phyloP scores from a whole-genome alignment of 2,113 vertebrate species.

The Xenopus laevis region DNA sequence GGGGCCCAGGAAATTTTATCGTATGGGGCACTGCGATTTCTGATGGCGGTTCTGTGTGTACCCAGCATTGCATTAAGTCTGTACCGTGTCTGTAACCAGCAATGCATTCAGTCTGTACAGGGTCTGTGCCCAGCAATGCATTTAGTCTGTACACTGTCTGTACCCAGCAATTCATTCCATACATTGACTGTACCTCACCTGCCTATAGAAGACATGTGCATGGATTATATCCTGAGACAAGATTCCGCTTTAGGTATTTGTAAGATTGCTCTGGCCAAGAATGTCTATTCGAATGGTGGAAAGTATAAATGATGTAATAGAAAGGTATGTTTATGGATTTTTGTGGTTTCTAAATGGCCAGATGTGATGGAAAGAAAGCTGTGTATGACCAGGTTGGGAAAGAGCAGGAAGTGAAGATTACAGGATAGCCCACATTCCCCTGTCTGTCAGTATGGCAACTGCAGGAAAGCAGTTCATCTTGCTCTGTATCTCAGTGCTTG shows the following conservation, averaged over 20 bases:
- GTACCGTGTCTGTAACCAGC: not conserved
- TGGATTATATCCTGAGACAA: too few relatives aligned
- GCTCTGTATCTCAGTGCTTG: too few relatives aligned
- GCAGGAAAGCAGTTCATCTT: not conserved
- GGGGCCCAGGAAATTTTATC: too few relatives aligned
- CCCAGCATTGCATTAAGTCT: too few relatives aligned
- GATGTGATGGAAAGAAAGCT: not conserved
- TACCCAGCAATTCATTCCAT: not conserved
- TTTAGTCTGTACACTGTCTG: too few relatives aligned
- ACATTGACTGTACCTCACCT: not conserved
- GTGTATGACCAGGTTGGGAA: not conserved
- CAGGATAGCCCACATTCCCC: not conserved
- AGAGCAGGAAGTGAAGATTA: not conserved
- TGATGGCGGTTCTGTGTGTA: too few relatives aligned
- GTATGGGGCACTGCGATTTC: too few relatives aligned
- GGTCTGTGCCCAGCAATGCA: not conserved
- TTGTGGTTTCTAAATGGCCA: not conserved
- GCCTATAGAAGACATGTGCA: too few relatives aligned
- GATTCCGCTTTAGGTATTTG: too few relatives aligned
- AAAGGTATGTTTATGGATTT: slow-evolving; percentile 3
- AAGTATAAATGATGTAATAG: not conserved
- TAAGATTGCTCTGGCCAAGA: not conserved
- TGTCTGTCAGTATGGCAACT: not conserved
- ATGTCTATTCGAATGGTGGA: not conserved
- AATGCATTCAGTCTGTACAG: not conserved